Evolutionary conservation across 2,888 invertebrate species (phyloP).

Genomic region (Plagodis dolabraria): DNA sequence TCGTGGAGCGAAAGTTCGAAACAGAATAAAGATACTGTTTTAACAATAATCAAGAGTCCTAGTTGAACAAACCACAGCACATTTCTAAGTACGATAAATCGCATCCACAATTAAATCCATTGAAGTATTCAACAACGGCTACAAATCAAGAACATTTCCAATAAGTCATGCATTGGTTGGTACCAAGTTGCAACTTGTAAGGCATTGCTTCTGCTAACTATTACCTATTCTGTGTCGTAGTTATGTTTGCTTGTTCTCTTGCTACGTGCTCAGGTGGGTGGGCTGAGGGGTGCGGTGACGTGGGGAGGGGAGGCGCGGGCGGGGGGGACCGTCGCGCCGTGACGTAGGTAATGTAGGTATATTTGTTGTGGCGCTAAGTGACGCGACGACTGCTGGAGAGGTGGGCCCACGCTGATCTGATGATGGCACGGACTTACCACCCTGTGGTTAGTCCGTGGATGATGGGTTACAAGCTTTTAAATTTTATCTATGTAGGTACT

Average conservation of each 20-base stretch:
- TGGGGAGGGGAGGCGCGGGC: too few species aligned
- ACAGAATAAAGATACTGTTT: too few species aligned
- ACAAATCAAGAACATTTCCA: constrained; percentile 8
- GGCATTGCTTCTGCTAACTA: too few species aligned
- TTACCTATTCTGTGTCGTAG: not conserved
- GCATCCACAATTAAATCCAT: not conserved
- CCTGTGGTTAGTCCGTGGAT: too few species aligned
- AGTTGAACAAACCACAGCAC: too few species aligned
- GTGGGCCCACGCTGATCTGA: not conserved
- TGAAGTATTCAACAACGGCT: not conserved
- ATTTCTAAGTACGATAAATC: too few species aligned
- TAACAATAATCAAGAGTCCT: too few species aligned
- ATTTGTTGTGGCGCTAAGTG: constrained; percentile 7
- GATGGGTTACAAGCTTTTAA: constrained; percentile 13
- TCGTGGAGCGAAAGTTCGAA: too few species aligned
- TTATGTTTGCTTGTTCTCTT: constrained; percentile 17
- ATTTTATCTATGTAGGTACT: constrained; percentile 1
- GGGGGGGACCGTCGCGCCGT: not conserved
- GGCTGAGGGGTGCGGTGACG: not conserved
- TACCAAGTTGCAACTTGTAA: too few species aligned
- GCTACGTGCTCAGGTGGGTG: constrained; percentile 14
- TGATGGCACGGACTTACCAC: too few species aligned
- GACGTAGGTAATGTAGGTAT: constrained; percentile 3
- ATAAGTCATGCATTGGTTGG: constrained; percentile 4
- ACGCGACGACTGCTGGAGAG: not conserved